Evolutionary conservation across 2,797 vertebrate genomes (phyloP).

Genomic region (Crotalus adamanteus): DNA sequence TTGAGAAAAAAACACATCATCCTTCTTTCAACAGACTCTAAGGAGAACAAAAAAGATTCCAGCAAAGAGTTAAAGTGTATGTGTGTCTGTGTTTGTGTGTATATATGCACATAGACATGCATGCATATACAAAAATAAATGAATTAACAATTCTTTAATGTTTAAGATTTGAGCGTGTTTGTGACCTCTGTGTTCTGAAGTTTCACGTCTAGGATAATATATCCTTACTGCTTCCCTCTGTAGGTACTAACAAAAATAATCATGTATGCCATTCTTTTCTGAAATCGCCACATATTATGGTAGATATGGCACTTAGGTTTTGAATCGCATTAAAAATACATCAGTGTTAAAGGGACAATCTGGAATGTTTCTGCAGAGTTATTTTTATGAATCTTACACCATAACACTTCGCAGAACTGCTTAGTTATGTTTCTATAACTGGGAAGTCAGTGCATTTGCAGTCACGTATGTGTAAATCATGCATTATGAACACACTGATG

Average conservation of each 20-base stretch:
- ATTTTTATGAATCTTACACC: slow-evolving; percentile 43
- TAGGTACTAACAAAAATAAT: slow-evolving; percentile 35
- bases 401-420: slow-evolving; percentile 44
- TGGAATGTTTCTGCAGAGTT: slow-evolving; percentile 36
- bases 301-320: slow-evolving; percentile 33
- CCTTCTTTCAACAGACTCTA: slow-evolving; percentile 23
- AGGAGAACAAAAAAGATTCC: neutral
- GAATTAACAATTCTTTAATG: neutral
- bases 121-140: neutral
- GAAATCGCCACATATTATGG: neutral
- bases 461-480: slow-evolving; percentile 54
- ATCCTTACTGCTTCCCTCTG: slow-evolving; percentile 28
- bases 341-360: slow-evolving; percentile 41
- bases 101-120: neutral
- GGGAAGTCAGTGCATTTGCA: slow-evolving; percentile 41
- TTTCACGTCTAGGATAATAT: slow-evolving; percentile 22
- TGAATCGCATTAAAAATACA: slow-evolving; percentile 45
- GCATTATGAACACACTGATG: slow-evolving; percentile 26
- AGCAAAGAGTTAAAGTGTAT: neutral
- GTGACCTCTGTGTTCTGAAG: slow-evolving; percentile 22
- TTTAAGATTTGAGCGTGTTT: neutral
- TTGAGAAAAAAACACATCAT: slow-evolving; percentile 16
- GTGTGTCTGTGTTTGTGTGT: neutral
- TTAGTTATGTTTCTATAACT: slow-evolving; percentile 49
- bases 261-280: neutral